These are phyloP conservation scores for Torymus auratus DNA, from an alignment of 2,888 invertebrate genomes.

Conservation along the genomic window DNA sequence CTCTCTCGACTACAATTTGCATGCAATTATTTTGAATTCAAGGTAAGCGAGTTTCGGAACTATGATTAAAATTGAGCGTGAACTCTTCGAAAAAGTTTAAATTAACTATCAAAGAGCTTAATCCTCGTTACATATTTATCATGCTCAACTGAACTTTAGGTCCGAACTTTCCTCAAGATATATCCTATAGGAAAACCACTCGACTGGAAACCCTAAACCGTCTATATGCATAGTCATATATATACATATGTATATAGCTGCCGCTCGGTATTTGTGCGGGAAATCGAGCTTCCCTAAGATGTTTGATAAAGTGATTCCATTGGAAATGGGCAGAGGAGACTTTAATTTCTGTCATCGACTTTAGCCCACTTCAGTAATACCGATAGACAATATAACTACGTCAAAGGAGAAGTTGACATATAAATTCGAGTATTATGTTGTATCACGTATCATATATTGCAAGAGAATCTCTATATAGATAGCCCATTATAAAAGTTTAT, in stretches of 20 bases:
- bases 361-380: not conserved
- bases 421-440: too few species aligned
- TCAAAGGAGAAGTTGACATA: too few species aligned
- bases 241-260: not conserved
- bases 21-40: slow-evolving; percentile 18
- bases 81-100: slow-evolving; percentile 16
- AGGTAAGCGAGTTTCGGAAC: not conserved
- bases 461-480: too few species aligned
- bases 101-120: slow-evolving; percentile 30
- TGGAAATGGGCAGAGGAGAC: not conserved
- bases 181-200: slow-evolving; percentile 19
- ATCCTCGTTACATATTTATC: slow-evolving; percentile 35
- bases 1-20: slow-evolving; percentile 12
- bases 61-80: slow-evolving; percentile 7
- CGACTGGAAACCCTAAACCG: slow-evolving; percentile 25
- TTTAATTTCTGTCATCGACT: not conserved
- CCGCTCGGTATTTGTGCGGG: not conserved
- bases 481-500: too few species aligned
- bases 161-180: slow-evolving; percentile 20
- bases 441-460: too few species aligned
- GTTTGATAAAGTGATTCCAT: slow-evolving; percentile 1
- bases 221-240: not conserved
- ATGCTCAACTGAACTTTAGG: slow-evolving; percentile 26
- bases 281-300: not conserved
- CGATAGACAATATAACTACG: too few species aligned